Evolutionary conservation across 1,140 invertebrate genomes (phyloP), one percentile per base, ranked within the genome.

Genomic region (Mercenaria mercenaria): DNA sequence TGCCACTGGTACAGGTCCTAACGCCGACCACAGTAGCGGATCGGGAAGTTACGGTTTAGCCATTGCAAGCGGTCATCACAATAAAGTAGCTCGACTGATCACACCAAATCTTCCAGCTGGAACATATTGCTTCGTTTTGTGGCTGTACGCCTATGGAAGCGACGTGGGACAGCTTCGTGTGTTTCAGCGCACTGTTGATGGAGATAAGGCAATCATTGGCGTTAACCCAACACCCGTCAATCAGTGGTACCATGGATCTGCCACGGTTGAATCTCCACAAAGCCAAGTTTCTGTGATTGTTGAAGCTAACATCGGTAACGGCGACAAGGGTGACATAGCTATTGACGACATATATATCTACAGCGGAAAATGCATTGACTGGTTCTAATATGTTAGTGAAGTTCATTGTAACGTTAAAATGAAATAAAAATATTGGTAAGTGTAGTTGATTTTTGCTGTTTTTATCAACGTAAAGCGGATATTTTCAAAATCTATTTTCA

Each of bases 261-360:
- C 37, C 3, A 64, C 80, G 37, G 18, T 82, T 11, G 23, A 41
- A 82, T 61, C 80, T 2, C 20, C 34, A 41, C 18, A 41, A 13
- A 39, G 59, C 20, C 39, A 43, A 37, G 94, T 93, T 88, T 92
- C 92, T 56, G 88, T 95, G 61, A 82, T 93, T 1, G 72, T 95
- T 32, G 92, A 94, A 87, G 93, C 88, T 34, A 84, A 92, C 0
- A 77, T 90, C 23, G 93, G 92, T 47, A 87, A 83, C 41, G 85
- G 90, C 37, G 91, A 88, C 80, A 76, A 80, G 41, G 93, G 95
- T 29, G 95, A 95, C 83, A 93, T 95, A 6, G 93, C 92, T 76
- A 76, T 95, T 41, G 95, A 95, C 88, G 95, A 95, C 84, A 87
- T 82, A 34, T 82, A 82, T 41, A 82, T 82, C 41, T 82, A 82